Conservation (phyloP, 1,140 invertebrate species). For the Listronotus oregonensis region DNA sequence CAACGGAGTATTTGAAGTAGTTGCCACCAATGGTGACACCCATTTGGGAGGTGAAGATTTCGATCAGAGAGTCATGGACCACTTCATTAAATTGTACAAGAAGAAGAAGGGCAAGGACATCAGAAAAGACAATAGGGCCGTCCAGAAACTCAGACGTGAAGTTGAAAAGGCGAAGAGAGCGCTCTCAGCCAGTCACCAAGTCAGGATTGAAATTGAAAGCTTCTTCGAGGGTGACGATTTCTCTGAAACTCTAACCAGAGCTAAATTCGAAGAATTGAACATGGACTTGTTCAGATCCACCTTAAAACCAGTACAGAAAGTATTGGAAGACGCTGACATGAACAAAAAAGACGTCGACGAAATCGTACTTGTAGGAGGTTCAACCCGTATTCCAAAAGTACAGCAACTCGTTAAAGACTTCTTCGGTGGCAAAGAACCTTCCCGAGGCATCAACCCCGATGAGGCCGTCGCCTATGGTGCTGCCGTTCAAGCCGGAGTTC, state of each 20-base stretch:
- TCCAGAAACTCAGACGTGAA: slow-evolving; percentile 95
- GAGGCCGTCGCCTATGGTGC: slow-evolving; percentile 98
- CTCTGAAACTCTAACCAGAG: slow-evolving; percentile 97
- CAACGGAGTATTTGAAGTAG: slow-evolving; percentile 88
- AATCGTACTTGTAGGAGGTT: slow-evolving; percentile 98
- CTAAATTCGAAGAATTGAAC: slow-evolving; percentile 99
- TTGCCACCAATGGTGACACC: slow-evolving; percentile 98
- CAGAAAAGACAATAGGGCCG: slow-evolving; percentile 87
- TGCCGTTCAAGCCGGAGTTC: slow-evolving; percentile 95
- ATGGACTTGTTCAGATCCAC: slow-evolving; percentile 99
- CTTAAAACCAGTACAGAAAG: slow-evolving; percentile 97
- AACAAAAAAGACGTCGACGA: slow-evolving; percentile 99
- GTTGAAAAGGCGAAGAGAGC: slow-evolving; percentile 98
- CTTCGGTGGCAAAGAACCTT: slow-evolving; percentile 97
- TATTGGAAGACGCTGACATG: slow-evolving; percentile 96
- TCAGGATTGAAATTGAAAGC: slow-evolving; percentile 98
- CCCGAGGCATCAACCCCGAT: slow-evolving; percentile 97
- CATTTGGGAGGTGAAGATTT: slow-evolving; percentile 99
- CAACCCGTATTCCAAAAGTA: slow-evolving; percentile 98
- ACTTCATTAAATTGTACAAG: slow-evolving; percentile 98
- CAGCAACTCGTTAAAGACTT: slow-evolving; percentile 99
- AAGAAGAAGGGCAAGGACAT: slow-evolving; percentile 99
- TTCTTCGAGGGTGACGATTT: slow-evolving; percentile 99
- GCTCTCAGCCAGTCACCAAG: slow-evolving; percentile 92
- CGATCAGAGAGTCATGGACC: slow-evolving; percentile 97